Base-by-base conservation (phyloP, 2,113 vertebrate genomes). In the Cephalopterus ornatus region DNA sequence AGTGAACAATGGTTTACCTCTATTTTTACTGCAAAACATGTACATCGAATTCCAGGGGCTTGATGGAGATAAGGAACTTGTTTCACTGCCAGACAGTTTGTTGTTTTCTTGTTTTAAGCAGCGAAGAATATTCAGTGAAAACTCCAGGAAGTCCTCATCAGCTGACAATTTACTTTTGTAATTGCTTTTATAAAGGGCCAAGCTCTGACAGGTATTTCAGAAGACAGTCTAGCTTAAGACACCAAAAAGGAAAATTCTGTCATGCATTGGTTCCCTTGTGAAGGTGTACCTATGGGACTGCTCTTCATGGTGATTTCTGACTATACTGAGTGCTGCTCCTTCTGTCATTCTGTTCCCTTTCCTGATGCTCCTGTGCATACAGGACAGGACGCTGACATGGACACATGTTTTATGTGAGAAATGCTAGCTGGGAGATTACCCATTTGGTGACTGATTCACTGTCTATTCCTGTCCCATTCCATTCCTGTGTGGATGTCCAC, bases 11-110 rank as follows among this genome's bases (percentile, higher is more conserved):
- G 55, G 72, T 77, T 89, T 76, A 53, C 23, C 0, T 83, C 73
- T 96, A 70, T 96, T 96, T 94, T 95, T 92, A 87, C 85, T 76
- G 68, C 79, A 86, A 33, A 93, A 81, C 86, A 73, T 68, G 70
- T 85, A 76, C 73, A 76, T 73, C 0, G 3, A 56, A 96, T 93
- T 96, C 68, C 61, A 89, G 49, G 66, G 53, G 50, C 85, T 85
- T 93, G 68, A 53, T 92, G 85, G 42, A 92, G 78, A 86, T 85
- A 92, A 87, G 78, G 39, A 77, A 35, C 66, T 88, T 94, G 55
- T 77, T 84, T 59, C 35, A 23, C 42, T 85, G 92, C 82, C 79
- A 89, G 61, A 53, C 33, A 76, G 22, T 89, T 81, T 78, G 71
- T 68, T 93, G 22, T 91, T 92, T 83, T 84, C 47, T 71, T 77